These are phyloP conservation scores for Buceros bicornis DNA, from an alignment of 2,797 vertebrate genomes.

Conservation along the genomic window DNA sequence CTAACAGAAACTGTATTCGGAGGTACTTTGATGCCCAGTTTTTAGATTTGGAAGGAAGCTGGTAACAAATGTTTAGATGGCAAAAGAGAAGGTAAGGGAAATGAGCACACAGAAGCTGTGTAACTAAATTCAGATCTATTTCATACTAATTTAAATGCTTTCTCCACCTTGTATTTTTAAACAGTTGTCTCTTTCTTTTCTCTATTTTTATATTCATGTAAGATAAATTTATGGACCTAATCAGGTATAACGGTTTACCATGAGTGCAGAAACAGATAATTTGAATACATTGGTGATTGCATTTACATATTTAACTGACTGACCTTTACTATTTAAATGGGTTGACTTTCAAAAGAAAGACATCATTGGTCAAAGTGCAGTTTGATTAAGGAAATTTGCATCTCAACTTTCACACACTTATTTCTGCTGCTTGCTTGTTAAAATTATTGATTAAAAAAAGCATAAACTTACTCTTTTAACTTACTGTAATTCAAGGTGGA, in stretches of 20 bases:
- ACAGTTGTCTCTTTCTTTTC: background rate
- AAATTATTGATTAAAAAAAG: background rate
- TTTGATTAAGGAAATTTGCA: slow-evolving; percentile 2
- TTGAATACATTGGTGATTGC: background rate
- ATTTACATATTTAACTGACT: background rate
- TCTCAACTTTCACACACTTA: background rate
- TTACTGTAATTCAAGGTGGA: background rate
- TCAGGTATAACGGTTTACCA: background rate
- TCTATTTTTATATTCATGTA: background rate
- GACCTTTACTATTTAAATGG: background rate
- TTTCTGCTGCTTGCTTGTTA: background rate
- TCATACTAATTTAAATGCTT: background rate
- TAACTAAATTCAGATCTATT: background rate
- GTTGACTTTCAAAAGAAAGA: background rate
- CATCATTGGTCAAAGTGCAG: background rate
- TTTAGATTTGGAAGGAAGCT: background rate
- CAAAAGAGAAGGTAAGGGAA: background rate
- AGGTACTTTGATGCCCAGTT: background rate
- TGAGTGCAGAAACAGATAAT: background rate
- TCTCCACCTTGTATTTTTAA: background rate
- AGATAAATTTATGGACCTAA: background rate
- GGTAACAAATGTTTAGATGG: background rate
- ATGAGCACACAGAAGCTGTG: background rate
- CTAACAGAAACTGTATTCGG: background rate
- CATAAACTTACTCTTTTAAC: background rate